Conservation (phyloP, 2,888 invertebrate genomes). For the Hoplodrina ambigua region DNA sequence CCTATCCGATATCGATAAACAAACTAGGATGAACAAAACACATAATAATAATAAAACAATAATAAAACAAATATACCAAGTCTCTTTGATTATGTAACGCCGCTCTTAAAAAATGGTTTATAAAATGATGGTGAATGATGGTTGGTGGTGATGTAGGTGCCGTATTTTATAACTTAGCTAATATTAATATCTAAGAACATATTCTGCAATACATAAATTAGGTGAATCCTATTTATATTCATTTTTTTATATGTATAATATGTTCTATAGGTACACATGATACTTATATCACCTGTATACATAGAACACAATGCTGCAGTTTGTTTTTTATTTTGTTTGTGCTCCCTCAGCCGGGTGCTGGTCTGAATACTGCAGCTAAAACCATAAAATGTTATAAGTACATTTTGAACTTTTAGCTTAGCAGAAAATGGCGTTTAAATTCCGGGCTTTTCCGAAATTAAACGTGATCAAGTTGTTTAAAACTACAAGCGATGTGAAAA, state of each 20-base stretch:
- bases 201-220: no score
- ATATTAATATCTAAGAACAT: slow-evolving; percentile 26
- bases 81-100: slow-evolving; percentile 33
- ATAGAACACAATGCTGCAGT: slow-evolving; percentile 9
- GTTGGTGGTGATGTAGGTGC: slow-evolving; percentile 28
- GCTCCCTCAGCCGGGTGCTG: slow-evolving; percentile 14
- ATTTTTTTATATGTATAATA: no score
- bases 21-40: slow-evolving; percentile 19
- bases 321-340: slow-evolving; percentile 34
- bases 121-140: slow-evolving; percentile 37
- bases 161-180: slow-evolving; percentile 28
- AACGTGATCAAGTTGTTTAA: slow-evolving; percentile 22
- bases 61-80: slow-evolving; percentile 30
- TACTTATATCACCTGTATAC: not conserved
- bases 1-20: slow-evolving; percentile 16
- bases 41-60: slow-evolving; percentile 27
- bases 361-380: slow-evolving; percentile 46
- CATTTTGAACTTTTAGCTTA: slow-evolving; percentile 34
- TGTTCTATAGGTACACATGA: no score
- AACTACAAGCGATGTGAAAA: slow-evolving; percentile 24
- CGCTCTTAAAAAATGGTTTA: slow-evolving; percentile 10
- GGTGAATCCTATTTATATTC: no score
- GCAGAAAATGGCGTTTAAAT: slow-evolving; percentile 15
- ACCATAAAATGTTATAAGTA: slow-evolving; percentile 35
- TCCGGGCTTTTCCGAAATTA: slow-evolving; percentile 6